Conservation (phyloP, 1,140 invertebrate genomes). For the Hydropsyche tenuis region DNA sequence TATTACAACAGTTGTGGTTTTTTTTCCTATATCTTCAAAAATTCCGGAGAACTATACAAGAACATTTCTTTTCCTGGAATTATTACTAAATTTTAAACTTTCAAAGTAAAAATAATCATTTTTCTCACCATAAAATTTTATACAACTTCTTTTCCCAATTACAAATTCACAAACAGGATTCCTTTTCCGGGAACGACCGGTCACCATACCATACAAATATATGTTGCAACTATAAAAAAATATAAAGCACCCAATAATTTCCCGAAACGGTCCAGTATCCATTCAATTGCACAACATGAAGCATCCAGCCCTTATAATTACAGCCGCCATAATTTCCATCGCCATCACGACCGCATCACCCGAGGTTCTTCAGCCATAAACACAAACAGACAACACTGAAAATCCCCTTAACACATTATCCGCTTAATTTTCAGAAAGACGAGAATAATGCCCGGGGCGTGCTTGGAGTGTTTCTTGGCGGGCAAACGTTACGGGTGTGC, state of each 20-base stretch:
- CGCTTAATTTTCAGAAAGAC: not conserved
- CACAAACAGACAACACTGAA: too few relatives aligned
- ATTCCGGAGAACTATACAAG: too few relatives aligned
- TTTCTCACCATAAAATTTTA: too few relatives aligned
- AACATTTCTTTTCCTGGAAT: too few relatives aligned
- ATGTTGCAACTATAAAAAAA: not conserved
- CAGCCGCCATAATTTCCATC: not conserved
- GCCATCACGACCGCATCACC: too few relatives aligned
- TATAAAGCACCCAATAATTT: not conserved
- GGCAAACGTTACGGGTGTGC: slow-evolving; percentile 10
- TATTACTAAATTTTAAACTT: too few relatives aligned
- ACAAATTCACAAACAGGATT: too few relatives aligned
- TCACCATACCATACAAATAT: not conserved
- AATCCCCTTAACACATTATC: not conserved
- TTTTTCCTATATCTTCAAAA: too few relatives aligned
- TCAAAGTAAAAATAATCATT: too few relatives aligned
- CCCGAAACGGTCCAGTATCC: not conserved
- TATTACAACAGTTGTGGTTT: too few relatives aligned
- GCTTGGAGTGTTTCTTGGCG: not conserved
- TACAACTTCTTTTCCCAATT: too few relatives aligned
- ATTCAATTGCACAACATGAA: not conserved
- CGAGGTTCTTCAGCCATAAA: too few relatives aligned
- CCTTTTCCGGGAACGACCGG: slow-evolving; percentile 9
- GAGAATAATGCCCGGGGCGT: not conserved
- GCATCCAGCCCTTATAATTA: not conserved